A percentile compares a stretch with the other conserved stretches of the same genome.
Evolutionary conservation across 2,797 vertebrate genomes (phyloP).

Genomic region (Salarias fasciatus): DNA sequence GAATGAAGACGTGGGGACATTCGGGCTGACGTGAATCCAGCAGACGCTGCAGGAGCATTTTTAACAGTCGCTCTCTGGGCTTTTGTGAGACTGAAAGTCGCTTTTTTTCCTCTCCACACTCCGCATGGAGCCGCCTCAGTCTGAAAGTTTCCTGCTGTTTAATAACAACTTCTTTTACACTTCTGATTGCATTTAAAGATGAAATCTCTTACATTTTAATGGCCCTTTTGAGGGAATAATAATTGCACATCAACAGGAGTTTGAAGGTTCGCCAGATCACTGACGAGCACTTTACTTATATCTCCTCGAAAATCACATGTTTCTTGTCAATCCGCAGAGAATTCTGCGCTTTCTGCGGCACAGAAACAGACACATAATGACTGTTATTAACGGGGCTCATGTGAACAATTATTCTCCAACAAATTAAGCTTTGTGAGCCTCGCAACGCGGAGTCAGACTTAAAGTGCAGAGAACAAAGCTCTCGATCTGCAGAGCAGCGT

Average conservation of each 20-base stretch:
- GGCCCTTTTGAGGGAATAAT: background rate
- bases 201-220: background rate
- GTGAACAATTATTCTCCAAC: background rate
- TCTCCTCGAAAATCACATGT: too few species aligned
- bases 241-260: slow-evolving; percentile 6
- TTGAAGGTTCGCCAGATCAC: slow-evolving; percentile 13
- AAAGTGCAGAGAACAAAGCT: slow-evolving; percentile 14
- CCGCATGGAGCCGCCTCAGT: slow-evolving; percentile 7
- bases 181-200: slow-evolving; percentile 15
- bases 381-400: background rate
- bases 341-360: background rate
- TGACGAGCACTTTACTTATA: background rate
- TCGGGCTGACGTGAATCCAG: background rate
- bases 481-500: slow-evolving; percentile 17
- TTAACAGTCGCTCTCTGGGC: slow-evolving; percentile 4
- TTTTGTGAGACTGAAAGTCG: slow-evolving; percentile 16
- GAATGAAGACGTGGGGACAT: slow-evolving; percentile 3
- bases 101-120: too few species aligned
- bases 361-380: too few species aligned
- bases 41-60: slow-evolving; percentile 1
- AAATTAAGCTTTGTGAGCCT: background rate
- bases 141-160: slow-evolving; percentile 3
- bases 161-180: slow-evolving; percentile 2
- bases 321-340: background rate
- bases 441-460: background rate